Evolutionary conservation across 2,888 invertebrate genomes (phyloP).

Genomic region (Drosophila parthenogenetica): DNA sequence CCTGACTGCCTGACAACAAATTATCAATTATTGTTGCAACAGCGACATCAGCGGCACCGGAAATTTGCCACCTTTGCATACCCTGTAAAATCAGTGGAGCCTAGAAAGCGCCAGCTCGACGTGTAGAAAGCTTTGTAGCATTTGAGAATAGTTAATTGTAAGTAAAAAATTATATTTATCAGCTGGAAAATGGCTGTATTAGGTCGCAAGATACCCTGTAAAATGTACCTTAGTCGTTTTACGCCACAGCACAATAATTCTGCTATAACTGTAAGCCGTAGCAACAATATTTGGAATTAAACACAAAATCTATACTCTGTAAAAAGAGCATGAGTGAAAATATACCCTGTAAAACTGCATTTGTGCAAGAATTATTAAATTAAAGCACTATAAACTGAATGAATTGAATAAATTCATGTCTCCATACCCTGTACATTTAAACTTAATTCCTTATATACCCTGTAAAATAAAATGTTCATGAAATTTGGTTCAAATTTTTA

Average conservation of each 20-base stretch:
- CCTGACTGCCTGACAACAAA: conserved; percentile 40
- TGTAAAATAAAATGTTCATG: background rate
- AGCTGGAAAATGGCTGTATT: background rate
- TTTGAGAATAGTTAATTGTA: background rate
- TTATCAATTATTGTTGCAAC: conserved; percentile 58
- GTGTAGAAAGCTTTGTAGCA: background rate
- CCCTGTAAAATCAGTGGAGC: conserved; percentile 12
- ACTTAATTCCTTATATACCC: background rate
- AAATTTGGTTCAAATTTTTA: background rate
- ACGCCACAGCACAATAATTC: background rate
- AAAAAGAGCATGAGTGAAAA: background rate
- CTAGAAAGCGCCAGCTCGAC: background rate
- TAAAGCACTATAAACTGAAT: no score
- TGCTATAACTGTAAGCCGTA: no score
- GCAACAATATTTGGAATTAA: no score
- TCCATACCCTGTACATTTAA: background rate
- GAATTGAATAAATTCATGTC: no score
- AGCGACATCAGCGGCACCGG: conserved; percentile 26
- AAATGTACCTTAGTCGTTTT: background rate
- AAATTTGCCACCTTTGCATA: conserved; percentile 45
- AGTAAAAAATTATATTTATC: background rate
- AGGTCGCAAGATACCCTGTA: background rate
- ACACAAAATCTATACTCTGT: background rate
- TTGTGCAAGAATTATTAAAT: background rate
- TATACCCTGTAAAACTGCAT: background rate